A percentile compares a stretch with the other conserved stretches of the same genome.
phyloP scores from a whole-genome alignment of 2,797 vertebrate genomes.

The Botia kubotai region DNA sequence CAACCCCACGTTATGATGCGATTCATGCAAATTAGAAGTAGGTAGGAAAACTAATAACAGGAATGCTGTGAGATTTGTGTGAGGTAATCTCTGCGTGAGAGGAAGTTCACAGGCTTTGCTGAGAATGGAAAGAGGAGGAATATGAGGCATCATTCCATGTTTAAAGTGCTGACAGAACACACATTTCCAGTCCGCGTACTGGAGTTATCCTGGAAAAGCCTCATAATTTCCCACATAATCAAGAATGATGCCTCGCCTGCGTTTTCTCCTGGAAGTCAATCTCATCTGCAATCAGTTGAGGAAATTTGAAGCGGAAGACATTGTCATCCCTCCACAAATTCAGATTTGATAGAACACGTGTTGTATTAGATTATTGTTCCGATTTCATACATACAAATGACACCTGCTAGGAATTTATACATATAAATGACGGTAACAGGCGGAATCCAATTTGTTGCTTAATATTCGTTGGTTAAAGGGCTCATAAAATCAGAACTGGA shows the following conservation, averaged over 20 bases:
- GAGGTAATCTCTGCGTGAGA: constrained; percentile 20
- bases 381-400: constrained; percentile 35
- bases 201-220: constrained; percentile 42
- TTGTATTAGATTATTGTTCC: constrained; percentile 21
- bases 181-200: constrained; percentile 59
- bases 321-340: constrained; percentile 1
- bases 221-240: constrained; percentile 52
- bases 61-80: neutral
- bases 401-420: constrained; percentile 7
- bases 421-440: constrained; percentile 1
- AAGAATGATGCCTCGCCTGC: constrained; percentile 52
- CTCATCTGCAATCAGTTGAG: constrained; percentile 33
- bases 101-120: constrained; percentile 13
- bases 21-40: constrained; percentile 8
- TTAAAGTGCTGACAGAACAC: constrained; percentile 70
- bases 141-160: constrained; percentile 65
- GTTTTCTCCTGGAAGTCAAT: constrained; percentile 44
- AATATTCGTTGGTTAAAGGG: neutral
- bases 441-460: constrained; percentile 8
- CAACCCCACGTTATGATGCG: neutral
- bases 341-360: constrained; percentile 16
- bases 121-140: constrained; percentile 53
- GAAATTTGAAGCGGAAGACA: constrained; percentile 23
- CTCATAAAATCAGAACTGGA: neutral
- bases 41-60: constrained; percentile 14